Evolutionary conservation across 2,113 vertebrate genomes (phyloP).

Genomic region (Mesocricetus auratus): DNA sequence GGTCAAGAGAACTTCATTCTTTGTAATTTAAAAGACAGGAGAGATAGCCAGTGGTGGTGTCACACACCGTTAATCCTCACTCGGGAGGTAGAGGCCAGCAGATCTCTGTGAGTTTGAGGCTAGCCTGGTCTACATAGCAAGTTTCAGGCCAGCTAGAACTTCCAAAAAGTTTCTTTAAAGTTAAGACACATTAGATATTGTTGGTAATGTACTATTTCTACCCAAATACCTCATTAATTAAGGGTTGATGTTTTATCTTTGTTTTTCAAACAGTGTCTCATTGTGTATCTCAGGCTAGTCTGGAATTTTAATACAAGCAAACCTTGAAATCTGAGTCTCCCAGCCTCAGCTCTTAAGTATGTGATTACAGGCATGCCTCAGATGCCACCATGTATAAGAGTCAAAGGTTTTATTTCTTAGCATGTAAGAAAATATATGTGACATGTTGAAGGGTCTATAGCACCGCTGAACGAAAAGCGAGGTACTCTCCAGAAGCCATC

Average conservation of each 20-base stretch:
- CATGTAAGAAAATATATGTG: background rate
- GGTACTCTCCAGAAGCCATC: background rate
- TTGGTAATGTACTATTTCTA: slow-evolving; percentile 29
- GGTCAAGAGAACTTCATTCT: slow-evolving; percentile 2
- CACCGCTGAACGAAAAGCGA: background rate
- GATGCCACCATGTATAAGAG: background rate
- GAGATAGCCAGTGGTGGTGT: background rate
- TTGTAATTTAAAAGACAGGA: background rate
- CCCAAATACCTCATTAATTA: background rate
- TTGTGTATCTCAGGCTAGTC: background rate
- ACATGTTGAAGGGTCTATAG: background rate
- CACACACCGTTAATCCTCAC: background rate
- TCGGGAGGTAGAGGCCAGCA: background rate
- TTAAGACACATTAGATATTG: background rate
- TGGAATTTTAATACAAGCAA: background rate
- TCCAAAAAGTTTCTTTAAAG: background rate
- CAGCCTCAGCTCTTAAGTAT: background rate
- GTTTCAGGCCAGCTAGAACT: background rate
- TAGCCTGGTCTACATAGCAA: background rate
- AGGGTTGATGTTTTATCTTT: background rate
- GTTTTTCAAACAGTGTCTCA: background rate
- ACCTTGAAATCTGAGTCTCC: background rate
- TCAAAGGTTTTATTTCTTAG: slow-evolving; percentile 15
- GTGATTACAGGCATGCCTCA: background rate
- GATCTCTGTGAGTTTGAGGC: background rate